Base-by-base conservation (phyloP, 2,888 invertebrate genomes). In the Eurytoma californica region DNA sequence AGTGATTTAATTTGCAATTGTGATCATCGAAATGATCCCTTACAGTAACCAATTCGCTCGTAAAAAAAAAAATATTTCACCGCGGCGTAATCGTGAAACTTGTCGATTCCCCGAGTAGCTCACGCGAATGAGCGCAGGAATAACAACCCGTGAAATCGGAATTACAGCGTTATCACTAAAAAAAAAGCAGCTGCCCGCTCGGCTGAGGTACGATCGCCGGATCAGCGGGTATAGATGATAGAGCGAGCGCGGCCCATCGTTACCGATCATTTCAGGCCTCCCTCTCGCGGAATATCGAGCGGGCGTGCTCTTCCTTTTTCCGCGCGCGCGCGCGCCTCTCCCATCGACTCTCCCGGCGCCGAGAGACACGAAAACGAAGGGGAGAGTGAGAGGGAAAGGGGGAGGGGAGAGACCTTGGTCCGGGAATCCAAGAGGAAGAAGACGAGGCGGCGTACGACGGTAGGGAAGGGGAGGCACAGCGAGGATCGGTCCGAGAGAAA, bases 401-500 rank as follows among this genome's bases (percentile, higher is more conserved):
- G 49, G 20, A 47, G 65, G 72, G 49, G 70, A 24, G 68, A 69
- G 60, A 73, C 63, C 24, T 49, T 9, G 73, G 63, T 53, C 67
- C 80, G 81, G 81, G 69, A 80, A 80, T 80, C 75, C 75, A 80
- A 78, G 82, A 78, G 4, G 53, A 58, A 58, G 61, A 49, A 24
- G 58, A 51, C 20, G 20, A 55, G 20, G n/a, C 84, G 85, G 77
- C 72, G 79, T 79, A 79, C 79, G 73, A 69, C 74, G 74, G 79
- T 79, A 69, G 74, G 65, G 4, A 47, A 20, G 30, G 70, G 86
- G 87, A 89, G 89, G 88, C 89, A 24, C 24, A 89, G 89, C 89
- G 89, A 89, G 90, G 89, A 89, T 89, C 89, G 90, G 88, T 53
- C 53, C n/a, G 53, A 13, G 47, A 39, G 30, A 30, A 47, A 53